phyloP scores from a whole-genome alignment of 92 coral and sea anemone species.

The Zoanthus solanderi region DNA sequence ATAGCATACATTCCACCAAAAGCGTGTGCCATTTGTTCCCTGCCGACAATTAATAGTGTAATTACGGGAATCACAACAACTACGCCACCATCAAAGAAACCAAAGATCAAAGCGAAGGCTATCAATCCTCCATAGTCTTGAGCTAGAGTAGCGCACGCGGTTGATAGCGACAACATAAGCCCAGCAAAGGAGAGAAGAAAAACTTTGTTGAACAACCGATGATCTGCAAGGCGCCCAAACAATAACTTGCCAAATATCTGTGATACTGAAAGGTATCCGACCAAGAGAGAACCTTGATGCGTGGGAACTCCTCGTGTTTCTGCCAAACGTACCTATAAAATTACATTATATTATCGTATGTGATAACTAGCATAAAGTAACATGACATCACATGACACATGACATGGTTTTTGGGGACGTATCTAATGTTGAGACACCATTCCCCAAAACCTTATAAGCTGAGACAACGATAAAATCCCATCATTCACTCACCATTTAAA shows the following conservation, averaged over 20 bases:
- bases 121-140: constrained; percentile 68
- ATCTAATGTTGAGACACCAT: no score
- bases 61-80: constrained; percentile 81
- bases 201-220: constrained; percentile 68
- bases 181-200: constrained; percentile 62
- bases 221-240: constrained; percentile 83
- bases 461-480: neutral
- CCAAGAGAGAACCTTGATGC: constrained; percentile 75
- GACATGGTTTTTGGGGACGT: neutral
- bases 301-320: constrained; percentile 73
- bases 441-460: no score
- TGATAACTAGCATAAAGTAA: neutral
- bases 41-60: constrained; percentile 80
- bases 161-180: constrained; percentile 54
- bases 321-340: constrained; percentile 70
- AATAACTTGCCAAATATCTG: constrained; percentile 83
- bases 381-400: neutral
- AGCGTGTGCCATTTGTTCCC: constrained; percentile 74
- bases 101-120: constrained; percentile 72
- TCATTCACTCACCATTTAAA: neutral
- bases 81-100: constrained; percentile 87
- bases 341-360: neutral
- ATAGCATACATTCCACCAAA: constrained; percentile 77
- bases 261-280: constrained; percentile 81
- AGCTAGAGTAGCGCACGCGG: constrained; percentile 76